These are phyloP conservation scores for Promerops cafer DNA, from an alignment of 2,113 vertebrate genomes.

Conservation along the genomic window DNA sequence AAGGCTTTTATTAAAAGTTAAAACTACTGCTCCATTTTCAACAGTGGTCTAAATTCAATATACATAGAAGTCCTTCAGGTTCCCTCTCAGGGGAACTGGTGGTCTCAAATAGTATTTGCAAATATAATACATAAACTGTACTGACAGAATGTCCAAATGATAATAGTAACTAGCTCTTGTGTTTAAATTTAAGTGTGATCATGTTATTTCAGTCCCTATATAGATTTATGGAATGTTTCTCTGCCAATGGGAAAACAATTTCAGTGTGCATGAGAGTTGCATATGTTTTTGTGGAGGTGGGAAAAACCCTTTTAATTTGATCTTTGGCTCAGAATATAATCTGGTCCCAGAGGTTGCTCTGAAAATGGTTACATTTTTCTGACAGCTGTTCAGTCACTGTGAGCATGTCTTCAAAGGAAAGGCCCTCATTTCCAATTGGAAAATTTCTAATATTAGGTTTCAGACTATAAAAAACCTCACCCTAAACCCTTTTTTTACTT, in stretches of 20 bases:
- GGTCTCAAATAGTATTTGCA: neutral
- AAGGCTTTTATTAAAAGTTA: neutral
- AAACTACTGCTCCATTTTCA: neutral
- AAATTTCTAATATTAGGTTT: constrained; percentile 52
- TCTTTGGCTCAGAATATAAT: neutral
- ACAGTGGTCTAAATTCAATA: neutral
- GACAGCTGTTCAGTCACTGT: neutral
- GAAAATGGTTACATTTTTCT: neutral
- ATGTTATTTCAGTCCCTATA: neutral
- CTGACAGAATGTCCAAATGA: neutral
- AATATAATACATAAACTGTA: neutral
- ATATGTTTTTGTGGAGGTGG: neutral
- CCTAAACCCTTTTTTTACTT: neutral
- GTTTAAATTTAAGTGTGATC: neutral
- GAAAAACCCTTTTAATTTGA: neutral
- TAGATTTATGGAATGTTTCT: neutral
- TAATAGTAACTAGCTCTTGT: neutral
- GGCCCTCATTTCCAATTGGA: neutral
- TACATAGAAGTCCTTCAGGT: neutral
- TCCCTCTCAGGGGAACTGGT: neutral
- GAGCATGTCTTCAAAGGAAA: neutral
- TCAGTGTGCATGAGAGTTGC: neutral
- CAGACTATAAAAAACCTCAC: neutral
- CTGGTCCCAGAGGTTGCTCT: neutral
- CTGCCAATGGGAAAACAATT: neutral